phyloP scores from a whole-genome alignment of 2,797 vertebrate species.

The Ficedula albicollis region DNA sequence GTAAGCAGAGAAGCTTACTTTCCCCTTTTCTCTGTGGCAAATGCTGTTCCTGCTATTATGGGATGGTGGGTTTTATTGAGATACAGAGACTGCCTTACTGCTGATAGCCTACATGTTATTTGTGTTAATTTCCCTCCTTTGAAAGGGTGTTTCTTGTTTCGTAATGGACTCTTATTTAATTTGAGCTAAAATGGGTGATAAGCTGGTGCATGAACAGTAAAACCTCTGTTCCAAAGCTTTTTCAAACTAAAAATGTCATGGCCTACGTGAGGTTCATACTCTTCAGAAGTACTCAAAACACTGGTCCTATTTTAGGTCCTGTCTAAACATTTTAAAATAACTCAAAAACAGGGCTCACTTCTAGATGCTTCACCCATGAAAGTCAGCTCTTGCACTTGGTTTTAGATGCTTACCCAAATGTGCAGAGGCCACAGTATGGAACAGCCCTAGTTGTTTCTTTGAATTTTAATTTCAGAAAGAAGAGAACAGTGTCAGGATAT shows the following conservation, averaged over 20 bases:
- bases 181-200: conserved; percentile 23
- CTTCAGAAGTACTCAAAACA: conserved; percentile 24
- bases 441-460: not conserved
- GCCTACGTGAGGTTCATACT: not conserved
- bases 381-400: not conserved
- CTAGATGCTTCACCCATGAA: not conserved
- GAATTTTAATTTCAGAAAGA: not conserved
- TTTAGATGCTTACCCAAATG: not conserved
- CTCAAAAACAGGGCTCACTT: not conserved
- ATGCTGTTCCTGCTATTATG: not conserved
- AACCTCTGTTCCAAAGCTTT: not conserved
- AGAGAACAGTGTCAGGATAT: not conserved
- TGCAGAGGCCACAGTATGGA: not conserved
- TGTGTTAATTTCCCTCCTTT: not conserved
- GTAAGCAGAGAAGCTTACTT: not conserved
- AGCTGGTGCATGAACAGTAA: not conserved
- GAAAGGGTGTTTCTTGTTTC: not conserved
- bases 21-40: not conserved
- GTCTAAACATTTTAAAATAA: conserved; percentile 55
- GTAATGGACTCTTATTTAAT: not conserved
- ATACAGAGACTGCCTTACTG: not conserved
- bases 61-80: not conserved
- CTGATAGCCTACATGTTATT: not conserved
- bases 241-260: conserved; percentile 28
- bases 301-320: conserved; percentile 21